Percentiles rank a stretch among this genome's conserved stretches.
Conservation (phyloP, 2,888 invertebrate genomes). For the Aphidoletes aphidimyza region DNA sequence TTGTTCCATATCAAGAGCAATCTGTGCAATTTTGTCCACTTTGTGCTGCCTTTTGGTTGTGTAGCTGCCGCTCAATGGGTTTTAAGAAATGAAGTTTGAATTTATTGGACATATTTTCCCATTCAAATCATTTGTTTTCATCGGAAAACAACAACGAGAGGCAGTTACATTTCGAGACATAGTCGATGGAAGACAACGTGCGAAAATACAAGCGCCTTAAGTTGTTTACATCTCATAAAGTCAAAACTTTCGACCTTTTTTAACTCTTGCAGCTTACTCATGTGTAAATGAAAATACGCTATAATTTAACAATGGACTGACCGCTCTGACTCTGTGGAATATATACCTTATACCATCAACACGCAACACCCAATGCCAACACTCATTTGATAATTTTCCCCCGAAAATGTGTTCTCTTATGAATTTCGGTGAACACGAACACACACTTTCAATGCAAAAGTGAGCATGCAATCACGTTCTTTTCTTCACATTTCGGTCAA, state of each 20-base stretch:
- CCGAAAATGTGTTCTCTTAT: too few relatives aligned
- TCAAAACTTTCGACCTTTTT: conserved; percentile 53
- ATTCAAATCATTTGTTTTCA: conserved; percentile 1
- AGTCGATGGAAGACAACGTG: background rate
- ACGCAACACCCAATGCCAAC: background rate
- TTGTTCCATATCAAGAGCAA: background rate
- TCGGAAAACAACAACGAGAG: background rate
- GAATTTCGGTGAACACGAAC: too few relatives aligned
- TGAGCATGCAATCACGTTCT: too few relatives aligned
- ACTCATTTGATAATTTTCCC: conserved; percentile 21
- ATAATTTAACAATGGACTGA: conserved; percentile 47
- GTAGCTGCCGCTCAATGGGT: background rate
- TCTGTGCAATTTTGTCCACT: background rate
- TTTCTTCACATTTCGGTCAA: too few relatives aligned
- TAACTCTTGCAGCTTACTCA: background rate
- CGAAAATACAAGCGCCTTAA: background rate
- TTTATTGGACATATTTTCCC: conserved; percentile 46
- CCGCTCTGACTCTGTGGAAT: conserved; percentile 15
- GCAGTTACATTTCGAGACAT: background rate
- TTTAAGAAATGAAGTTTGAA: background rate
- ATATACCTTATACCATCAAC: background rate
- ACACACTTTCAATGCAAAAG: too few relatives aligned
- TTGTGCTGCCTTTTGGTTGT: background rate
- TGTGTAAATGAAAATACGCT: conserved; percentile 45
- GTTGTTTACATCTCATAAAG: conserved; percentile 8